phyloP scores from a whole-genome alignment of 2,888 invertebrate genomes.

The Holacanthella duospinosa region DNA sequence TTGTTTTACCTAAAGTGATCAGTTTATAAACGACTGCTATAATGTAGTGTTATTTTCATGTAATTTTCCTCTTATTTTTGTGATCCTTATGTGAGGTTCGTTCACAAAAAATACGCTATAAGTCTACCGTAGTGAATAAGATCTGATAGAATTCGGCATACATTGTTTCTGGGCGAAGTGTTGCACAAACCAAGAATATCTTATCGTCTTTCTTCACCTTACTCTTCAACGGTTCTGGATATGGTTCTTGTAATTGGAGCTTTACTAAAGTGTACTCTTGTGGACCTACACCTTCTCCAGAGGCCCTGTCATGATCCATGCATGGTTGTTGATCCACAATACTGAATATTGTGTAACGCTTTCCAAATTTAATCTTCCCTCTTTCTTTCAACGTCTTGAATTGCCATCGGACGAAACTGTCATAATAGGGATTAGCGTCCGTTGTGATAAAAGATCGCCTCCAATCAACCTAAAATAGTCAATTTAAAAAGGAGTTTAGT shows the following conservation, averaged over 20 bases:
- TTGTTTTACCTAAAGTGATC: too few species aligned
- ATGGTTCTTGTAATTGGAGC: conserved; percentile 68
- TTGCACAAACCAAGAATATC: conserved; percentile 88
- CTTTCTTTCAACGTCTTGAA: conserved; percentile 71
- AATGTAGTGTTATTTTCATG: too few species aligned
- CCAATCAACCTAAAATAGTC: conserved; percentile 74
- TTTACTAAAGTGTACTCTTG: conserved; percentile 97
- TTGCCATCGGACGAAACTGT: conserved; percentile 97
- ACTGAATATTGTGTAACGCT: conserved; percentile 91
- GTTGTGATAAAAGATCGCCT: conserved; percentile 96
- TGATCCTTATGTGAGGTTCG: too few species aligned
- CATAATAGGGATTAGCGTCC: conserved; percentile 92
- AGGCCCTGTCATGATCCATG: conserved; percentile 96
- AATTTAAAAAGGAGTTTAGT: conserved; percentile 8
- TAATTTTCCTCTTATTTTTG: too few species aligned
- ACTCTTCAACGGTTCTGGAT: conserved; percentile 59
- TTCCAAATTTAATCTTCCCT: conserved; percentile 91
- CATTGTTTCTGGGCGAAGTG: conserved; percentile 98
- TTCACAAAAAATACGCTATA: too few species aligned
- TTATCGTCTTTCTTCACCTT: conserved; percentile 41
- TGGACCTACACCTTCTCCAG: conserved; percentile 94
- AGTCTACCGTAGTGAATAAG: neutral
- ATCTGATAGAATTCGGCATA: conserved; percentile 41
- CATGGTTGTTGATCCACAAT: conserved; percentile 96
- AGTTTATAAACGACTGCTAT: too few species aligned